A percentile compares a stretch with the other conserved stretches of the same genome.
Evolutionary conservation across 2,888 invertebrate species (phyloP).

Genomic region (Muscina levida): DNA sequence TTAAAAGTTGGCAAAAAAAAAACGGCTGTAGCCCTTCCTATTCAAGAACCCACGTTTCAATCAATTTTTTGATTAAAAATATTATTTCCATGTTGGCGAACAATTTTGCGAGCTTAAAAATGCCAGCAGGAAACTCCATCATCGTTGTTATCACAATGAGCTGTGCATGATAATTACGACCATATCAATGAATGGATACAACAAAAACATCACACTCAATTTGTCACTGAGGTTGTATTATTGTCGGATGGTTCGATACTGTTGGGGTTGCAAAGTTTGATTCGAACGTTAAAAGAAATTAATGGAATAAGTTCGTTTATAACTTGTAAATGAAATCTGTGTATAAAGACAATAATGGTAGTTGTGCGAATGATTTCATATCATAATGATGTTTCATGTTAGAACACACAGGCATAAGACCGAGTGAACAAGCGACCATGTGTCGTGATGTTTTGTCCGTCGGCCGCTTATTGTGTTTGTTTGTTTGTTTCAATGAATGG

Average conservation of each 20-base stretch:
- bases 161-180: not conserved
- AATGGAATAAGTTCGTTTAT: too few relatives aligned
- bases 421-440: not conserved
- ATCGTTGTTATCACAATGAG: too few relatives aligned
- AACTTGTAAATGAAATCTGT: not conserved
- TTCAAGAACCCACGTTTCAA: too few relatives aligned
- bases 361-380: not conserved
- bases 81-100: too few relatives aligned
- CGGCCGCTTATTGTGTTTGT: not conserved
- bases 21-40: too few relatives aligned
- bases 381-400: not conserved
- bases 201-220: not conserved
- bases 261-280: not conserved
- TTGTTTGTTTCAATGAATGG: conserved; percentile 19
- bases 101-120: too few relatives aligned
- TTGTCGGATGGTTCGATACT: conserved; percentile 22
- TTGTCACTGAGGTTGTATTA: conserved; percentile 20
- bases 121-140: too few relatives aligned
- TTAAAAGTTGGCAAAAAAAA: too few relatives aligned
- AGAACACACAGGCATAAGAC: conserved; percentile 3
- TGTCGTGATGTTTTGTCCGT: not conserved
- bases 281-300: too few relatives aligned
- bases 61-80: too few relatives aligned
- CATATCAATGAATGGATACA: not conserved
- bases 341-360: not conserved